These are phyloP conservation scores for Tachina lurida DNA, from an alignment of 2,888 invertebrate species.

Conservation along the genomic window DNA sequence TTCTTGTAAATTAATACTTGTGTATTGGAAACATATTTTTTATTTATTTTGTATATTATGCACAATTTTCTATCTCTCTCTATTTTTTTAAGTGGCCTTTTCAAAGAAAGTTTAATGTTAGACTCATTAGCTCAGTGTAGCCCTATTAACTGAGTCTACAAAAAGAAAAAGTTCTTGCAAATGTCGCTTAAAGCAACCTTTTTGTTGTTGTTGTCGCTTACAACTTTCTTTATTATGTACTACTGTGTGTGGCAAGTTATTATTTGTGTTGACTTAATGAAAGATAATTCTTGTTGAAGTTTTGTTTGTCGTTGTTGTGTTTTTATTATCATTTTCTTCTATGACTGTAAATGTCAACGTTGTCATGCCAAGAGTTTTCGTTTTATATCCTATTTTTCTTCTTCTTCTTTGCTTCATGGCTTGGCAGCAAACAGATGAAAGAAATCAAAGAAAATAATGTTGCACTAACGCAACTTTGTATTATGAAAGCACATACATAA, in stretches of 20 bases:
- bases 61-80: background rate
- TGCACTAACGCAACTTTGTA: constrained; percentile 64
- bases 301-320: constrained; percentile 31
- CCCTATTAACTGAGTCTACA: constrained; percentile 22
- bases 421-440: constrained; percentile 38
- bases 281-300: constrained; percentile 64
- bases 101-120: background rate
- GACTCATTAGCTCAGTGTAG: constrained; percentile 21
- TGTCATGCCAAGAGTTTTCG: constrained; percentile 60
- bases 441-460: constrained; percentile 30
- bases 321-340: constrained; percentile 40
- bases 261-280: constrained; percentile 45
- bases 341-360: constrained; percentile 64
- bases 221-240: constrained; percentile 4
- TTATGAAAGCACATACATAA: constrained; percentile 10
- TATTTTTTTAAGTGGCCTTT: background rate
- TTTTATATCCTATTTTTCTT: constrained; percentile 8
- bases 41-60: background rate
- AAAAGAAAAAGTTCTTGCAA: constrained; percentile 31
- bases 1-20: constrained; percentile 1
- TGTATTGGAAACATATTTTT: background rate
- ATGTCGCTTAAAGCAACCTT: constrained; percentile 33
- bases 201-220: background rate
- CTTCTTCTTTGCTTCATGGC: constrained; percentile 15
- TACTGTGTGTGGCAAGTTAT: constrained; percentile 49